Percentiles rank a stretch among this genome's conserved stretches.
Conservation (phyloP, 2,113 vertebrate species). For the Scartelaos histophorus region DNA sequence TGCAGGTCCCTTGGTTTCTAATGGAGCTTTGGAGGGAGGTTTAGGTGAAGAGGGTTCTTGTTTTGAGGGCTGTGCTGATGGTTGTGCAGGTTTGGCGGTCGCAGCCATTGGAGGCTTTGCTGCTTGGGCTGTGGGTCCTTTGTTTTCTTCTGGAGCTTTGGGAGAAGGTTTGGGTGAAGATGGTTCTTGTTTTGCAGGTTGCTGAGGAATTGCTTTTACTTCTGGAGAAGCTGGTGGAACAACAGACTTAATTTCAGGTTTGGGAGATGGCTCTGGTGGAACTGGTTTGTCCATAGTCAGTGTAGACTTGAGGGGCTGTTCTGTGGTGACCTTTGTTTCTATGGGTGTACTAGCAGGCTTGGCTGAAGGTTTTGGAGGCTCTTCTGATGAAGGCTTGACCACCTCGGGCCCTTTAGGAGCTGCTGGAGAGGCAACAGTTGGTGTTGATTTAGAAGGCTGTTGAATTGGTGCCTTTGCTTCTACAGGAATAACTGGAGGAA, state of each 20-base stretch:
- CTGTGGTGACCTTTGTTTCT: background rate
- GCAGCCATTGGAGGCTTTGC: slow-evolving; percentile 10
- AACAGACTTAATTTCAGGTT: background rate
- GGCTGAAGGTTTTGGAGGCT: background rate
- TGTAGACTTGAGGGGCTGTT: background rate
- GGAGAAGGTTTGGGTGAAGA: background rate
- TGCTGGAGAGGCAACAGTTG: background rate
- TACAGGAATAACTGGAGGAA: background rate
- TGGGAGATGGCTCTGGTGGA: background rate
- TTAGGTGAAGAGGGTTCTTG: background rate
- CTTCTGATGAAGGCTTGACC: background rate
- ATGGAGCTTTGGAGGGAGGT: background rate
- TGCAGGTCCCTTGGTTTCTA: background rate
- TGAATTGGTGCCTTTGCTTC: background rate
- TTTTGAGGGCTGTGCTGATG: slow-evolving; percentile 9
- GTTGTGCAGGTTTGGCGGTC: slow-evolving; percentile 64
- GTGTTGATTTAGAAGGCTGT: background rate
- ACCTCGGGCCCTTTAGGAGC: background rate
- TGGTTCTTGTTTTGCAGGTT: background rate
- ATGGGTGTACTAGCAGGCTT: background rate
- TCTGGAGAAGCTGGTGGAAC: background rate
- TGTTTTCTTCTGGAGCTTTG: background rate
- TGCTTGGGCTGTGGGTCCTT: background rate
- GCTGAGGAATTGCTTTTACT: background rate
- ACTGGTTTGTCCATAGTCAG: background rate